Conservation (phyloP, 1,140 invertebrate species). For the Drosophila ironensis region DNA sequence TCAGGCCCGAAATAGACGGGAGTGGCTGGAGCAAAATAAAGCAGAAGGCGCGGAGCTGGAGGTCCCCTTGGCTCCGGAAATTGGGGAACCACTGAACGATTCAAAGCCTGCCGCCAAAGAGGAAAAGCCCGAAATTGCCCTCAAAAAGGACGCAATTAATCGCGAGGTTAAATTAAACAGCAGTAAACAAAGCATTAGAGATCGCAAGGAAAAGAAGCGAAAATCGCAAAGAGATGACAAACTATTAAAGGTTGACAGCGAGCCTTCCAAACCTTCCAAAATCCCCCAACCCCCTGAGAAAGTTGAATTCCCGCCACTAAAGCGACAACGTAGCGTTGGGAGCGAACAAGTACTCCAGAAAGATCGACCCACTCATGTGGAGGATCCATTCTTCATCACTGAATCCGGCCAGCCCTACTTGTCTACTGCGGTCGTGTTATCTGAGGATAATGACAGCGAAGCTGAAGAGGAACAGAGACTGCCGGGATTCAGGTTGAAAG, state of each 20-base stretch:
- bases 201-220: background rate
- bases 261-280: no score
- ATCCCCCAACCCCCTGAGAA: no score
- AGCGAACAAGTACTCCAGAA: constrained; percentile 6
- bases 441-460: constrained; percentile 35
- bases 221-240: background rate
- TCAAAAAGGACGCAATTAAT: background rate
- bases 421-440: constrained; percentile 82
- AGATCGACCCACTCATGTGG: constrained; percentile 60
- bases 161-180: no score
- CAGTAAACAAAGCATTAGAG: no score
- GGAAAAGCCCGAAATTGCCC: background rate
- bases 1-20: constrained; percentile 51
- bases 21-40: constrained; percentile 66
- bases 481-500: background rate
- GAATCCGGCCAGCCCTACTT: constrained; percentile 84
- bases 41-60: background rate
- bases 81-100: background rate
- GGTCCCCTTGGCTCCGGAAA: background rate
- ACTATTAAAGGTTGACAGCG: no score
- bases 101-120: no score
- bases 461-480: constrained; percentile 20
- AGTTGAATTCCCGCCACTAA: no score
- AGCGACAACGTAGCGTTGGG: background rate
- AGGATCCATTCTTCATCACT: constrained; percentile 85